These are phyloP conservation scores for Laupala kohalensis DNA, from an alignment of 1,140 invertebrate species.

Conservation along the genomic window DNA sequence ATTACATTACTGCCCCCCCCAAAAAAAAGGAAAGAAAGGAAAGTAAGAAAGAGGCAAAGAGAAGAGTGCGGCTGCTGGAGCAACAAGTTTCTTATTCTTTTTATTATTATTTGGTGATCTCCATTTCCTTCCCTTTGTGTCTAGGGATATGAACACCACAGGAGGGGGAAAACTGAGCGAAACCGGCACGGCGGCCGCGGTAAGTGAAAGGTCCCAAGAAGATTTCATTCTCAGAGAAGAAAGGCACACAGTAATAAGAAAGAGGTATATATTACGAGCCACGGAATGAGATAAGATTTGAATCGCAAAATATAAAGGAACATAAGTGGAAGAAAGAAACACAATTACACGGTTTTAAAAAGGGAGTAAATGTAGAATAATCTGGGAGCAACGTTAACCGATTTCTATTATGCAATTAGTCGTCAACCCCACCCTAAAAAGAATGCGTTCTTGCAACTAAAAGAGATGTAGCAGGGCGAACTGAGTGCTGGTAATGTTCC, in stretches of 20 bases:
- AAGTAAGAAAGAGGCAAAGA: not conserved
- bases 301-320: not conserved
- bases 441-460: not conserved
- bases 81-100: constrained; percentile 1
- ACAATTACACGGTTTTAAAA: not conserved
- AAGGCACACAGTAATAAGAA: not conserved
- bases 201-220: not conserved
- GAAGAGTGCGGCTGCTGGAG: not conserved
- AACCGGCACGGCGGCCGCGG: not conserved
- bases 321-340: not conserved
- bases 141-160: not conserved
- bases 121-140: not conserved
- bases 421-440: not conserved
- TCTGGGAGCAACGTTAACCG: not conserved
- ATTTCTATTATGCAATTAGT: not conserved
- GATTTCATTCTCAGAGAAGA: not conserved
- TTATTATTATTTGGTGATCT: not conserved
- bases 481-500: not conserved
- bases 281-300: not conserved
- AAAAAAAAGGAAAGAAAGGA: constrained; percentile 2
- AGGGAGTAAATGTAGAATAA: not conserved
- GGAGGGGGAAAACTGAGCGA: not conserved
- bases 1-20: constrained; percentile 5
- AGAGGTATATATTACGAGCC: not conserved
- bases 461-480: not conserved